Base-by-base conservation (phyloP, 2,797 vertebrate species). In the Rallus crepitans region DNA sequence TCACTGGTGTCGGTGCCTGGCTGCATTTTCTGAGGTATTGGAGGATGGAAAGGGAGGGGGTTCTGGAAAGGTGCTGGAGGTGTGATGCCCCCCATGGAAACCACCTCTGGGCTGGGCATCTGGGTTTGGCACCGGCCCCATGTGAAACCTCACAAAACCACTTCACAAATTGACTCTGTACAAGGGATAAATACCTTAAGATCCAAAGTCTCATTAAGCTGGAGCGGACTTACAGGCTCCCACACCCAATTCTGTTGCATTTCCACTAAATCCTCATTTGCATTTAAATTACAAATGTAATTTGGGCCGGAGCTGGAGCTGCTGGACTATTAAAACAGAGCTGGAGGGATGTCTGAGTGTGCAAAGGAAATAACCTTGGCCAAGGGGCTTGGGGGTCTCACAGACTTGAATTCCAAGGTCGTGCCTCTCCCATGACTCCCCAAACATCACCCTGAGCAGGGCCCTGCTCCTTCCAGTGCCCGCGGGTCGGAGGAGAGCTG, bases 201-300 rank as follows among this genome's bases (percentile, higher is more conserved):
- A 90, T 48, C 91, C 57, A 4, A 65, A 80, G 17, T 23, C 15
- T 52, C 45, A 18, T 47, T 50, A 68, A 71, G n/a, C 15, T 1
- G 39, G 30, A 52, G 66, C 12, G 1, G 53, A 64, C 39, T 59
- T 56, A 14, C 33, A 12, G 47, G 47, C 53, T 81, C 80, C 45
- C 17, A 6, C 35, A 11, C 30, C 53, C 7, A 0, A 14, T 75
- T 37, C 61, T 13, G 0, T 31, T 31, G 31, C 15, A 1, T 87
- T 93, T 70, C 11, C 14, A 1, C 40, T 59, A 82, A 80, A 79
- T 77, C 63, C 79, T 89, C 65, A 76, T 96, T 96, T 95, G 63
- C 92, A 94, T 94, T 92, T 94, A 89, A 92, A 96, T 92, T 75
- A 53, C 50, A 66, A 76, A 66, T 7, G 20, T 63, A 24, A 78